A percentile compares a stretch with the other conserved stretches of the same genome.
Evolutionary conservation across 2,113 vertebrate species (phyloP).

Genomic region (Corydoras maculifer): DNA sequence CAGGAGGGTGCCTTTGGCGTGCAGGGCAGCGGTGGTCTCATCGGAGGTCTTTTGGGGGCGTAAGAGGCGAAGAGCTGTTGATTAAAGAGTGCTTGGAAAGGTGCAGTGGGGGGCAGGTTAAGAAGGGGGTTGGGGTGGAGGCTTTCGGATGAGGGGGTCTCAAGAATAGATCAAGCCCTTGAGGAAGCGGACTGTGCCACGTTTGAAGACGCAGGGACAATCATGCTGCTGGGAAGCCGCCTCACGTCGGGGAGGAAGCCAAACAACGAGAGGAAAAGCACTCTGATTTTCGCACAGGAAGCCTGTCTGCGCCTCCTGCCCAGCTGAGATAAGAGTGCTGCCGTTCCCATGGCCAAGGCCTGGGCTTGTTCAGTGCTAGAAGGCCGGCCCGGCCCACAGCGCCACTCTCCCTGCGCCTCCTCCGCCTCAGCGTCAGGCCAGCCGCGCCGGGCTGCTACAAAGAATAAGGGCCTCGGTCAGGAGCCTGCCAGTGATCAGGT

Average conservation of each 20-base stretch:
- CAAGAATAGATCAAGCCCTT: conserved; percentile 97
- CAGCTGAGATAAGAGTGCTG: conserved; percentile 92
- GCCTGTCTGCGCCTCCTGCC: conserved; percentile 91
- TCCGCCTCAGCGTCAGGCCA: conserved; percentile 64
- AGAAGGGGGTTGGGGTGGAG: conserved; percentile 51
- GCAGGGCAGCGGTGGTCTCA: conserved; percentile 10
- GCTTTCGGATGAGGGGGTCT: conserved; percentile 44
- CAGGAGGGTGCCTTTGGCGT: conserved; percentile 29
- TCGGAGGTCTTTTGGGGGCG: conserved; percentile 8
- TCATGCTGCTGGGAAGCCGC: conserved; percentile 95
- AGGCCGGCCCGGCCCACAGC: conserved; percentile 70
- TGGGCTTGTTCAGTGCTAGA: conserved; percentile 82
- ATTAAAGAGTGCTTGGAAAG: conserved; percentile 12
- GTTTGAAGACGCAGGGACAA: conserved; percentile 99
- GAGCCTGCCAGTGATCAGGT: conserved; percentile 54
- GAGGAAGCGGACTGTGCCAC: conserved; percentile 97
- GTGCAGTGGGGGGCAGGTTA: conserved; percentile 25
- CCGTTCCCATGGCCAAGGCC: conserved; percentile 88
- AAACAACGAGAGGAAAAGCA: conserved; percentile 99
- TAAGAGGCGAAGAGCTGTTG: conserved; percentile 39
- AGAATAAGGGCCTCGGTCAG: conserved; percentile 69
- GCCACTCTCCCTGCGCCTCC: conserved; percentile 69
- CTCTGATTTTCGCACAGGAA: conserved; percentile 99
- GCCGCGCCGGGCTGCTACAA: conserved; percentile 62
- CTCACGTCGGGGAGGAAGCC: conserved; percentile 93